Base-by-base conservation (phyloP, 2,113 vertebrate species). In the Poeciliopsis prolifica region DNA sequence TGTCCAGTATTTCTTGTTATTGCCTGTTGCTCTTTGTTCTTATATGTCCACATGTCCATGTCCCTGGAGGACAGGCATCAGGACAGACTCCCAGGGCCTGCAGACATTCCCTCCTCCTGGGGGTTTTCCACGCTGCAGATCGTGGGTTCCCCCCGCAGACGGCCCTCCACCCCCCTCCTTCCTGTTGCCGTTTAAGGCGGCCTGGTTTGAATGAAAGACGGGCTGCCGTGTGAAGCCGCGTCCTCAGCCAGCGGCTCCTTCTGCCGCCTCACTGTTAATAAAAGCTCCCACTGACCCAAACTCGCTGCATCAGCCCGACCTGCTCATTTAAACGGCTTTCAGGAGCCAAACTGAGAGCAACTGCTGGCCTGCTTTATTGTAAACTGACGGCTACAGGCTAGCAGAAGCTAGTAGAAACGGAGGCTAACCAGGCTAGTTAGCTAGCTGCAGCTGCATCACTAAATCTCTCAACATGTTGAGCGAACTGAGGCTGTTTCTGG, bases 181-280 rank as follows among this genome's bases (percentile, higher is more conserved):
- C 91, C 92, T 91, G 89, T 90, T 77, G 72, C 74, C 74, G 80
- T 77, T 86, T 61, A 90, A 72, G 86, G 87, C 89, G 90, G 84
- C 87, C 88, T 86, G 82, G 92, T 92, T 92, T 91, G 85, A 92
- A 93, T 87, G 87, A 70, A 86, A 68, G 22, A 22, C 42, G 75
- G 78, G 70, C 69, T 81, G 30, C 28, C 4, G 3, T 26, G 30
- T 37, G 13, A 33, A 58, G 3, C 17, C 35, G 0, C 5, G 0
- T 5, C 8, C 5, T 17, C 31, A 4, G 0, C 26, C 6, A 2
- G 24, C 10, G 3, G 4, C 66, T 29, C 17, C 51, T 30, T 5
- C 9, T 9, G 9, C 63, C 12, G 7, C 2, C 26, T 66, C 42
- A 66, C 2, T 2, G n/a, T 35, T n/a, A 17, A 8, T 40, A 65